phyloP scores from a whole-genome alignment of 2,113 vertebrate genomes.

The Psilopsiagon aymara region DNA sequence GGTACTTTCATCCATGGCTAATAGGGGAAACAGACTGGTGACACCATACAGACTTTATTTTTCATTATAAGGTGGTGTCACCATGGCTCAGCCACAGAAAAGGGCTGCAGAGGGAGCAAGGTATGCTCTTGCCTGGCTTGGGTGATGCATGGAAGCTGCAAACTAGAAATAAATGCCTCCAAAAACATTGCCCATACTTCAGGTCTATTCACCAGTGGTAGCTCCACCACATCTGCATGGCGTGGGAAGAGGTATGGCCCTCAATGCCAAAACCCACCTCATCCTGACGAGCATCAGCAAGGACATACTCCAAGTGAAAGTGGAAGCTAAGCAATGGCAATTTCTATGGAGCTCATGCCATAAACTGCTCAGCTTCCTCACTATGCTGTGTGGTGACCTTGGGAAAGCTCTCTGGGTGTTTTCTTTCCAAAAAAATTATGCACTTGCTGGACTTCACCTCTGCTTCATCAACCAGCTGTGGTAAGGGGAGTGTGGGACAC shows the following conservation, averaged over 20 bases:
- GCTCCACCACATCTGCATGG: fast-evolving
- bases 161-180: not conserved
- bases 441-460: not conserved
- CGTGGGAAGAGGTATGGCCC: not conserved
- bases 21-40: not conserved
- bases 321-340: not conserved
- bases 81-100: not conserved
- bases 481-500: fast-evolving
- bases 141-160: not conserved
- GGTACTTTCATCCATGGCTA: fast-evolving
- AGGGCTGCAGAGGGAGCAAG: not conserved
- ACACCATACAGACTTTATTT: not conserved
- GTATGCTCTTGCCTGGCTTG: not conserved
- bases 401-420: not conserved
- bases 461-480: not conserved
- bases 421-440: not conserved
- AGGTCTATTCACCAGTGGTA: not conserved
- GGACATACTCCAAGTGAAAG: not conserved
- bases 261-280: not conserved
- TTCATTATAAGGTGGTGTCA: not conserved
- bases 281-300: not conserved
- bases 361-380: not conserved
- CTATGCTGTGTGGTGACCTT: not conserved
- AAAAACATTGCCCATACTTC: not conserved
- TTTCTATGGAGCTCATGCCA: not conserved